These are phyloP conservation scores for Crocidura indochinensis DNA, from an alignment of 2,797 vertebrate genomes.

Conservation along the genomic window DNA sequence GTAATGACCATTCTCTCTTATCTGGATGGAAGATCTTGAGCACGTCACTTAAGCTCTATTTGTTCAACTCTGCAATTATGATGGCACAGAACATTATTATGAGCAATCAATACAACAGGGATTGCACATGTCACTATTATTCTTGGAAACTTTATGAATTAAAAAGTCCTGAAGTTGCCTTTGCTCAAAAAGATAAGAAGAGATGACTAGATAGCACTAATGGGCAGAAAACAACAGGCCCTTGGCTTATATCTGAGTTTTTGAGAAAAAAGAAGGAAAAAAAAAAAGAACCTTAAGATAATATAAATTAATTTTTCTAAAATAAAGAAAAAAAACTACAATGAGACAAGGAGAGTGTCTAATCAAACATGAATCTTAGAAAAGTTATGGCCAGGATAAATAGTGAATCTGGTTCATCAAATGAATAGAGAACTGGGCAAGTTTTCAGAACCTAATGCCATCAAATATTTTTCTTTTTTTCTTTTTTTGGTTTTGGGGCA, in stretches of 20 bases:
- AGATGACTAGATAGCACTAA: not conserved
- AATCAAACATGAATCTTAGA: not conserved
- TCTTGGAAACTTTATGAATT: constrained; percentile 22
- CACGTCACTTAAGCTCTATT: constrained; percentile 39
- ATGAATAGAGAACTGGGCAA: not conserved
- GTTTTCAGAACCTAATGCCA: not conserved
- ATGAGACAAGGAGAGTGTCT: not conserved
- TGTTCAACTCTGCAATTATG: constrained; percentile 21
- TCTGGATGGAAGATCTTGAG: constrained; percentile 40
- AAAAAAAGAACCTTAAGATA: not conserved
- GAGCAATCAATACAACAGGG: not conserved
- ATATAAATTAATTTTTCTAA: constrained; percentile 33
- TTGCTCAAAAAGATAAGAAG: constrained; percentile 14
- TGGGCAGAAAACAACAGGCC: not conserved
- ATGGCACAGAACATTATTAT: not conserved
- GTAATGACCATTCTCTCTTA: constrained; percentile 1
- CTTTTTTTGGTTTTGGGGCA: no score
- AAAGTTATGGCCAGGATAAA: constrained; percentile 10
- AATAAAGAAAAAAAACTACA: constrained; percentile 49
- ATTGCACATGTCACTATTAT: constrained; percentile 26
- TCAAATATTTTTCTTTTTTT: not conserved
- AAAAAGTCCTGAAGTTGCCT: constrained; percentile 33
- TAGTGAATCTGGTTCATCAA: not conserved
- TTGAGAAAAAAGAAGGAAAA: constrained; percentile 26
- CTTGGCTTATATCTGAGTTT: constrained; percentile 14